These are phyloP conservation scores for Dallia pectoralis DNA, from an alignment of 2,797 vertebrate species.

Conservation along the genomic window DNA sequence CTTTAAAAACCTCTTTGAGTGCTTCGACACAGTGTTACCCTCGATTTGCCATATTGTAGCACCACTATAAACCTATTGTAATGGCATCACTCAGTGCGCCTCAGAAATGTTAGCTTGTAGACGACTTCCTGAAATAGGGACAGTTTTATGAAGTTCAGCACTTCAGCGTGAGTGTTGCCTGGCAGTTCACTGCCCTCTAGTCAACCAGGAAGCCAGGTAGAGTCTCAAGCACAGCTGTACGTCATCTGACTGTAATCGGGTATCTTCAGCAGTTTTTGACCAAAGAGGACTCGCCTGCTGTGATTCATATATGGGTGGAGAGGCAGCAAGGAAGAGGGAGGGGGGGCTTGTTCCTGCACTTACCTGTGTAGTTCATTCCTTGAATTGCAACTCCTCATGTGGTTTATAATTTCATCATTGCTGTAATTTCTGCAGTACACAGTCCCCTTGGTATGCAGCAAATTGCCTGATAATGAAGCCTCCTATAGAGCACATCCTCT, in stretches of 20 bases:
- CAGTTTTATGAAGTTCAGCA: not conserved
- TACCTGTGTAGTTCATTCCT: not conserved
- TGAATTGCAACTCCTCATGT: not conserved
- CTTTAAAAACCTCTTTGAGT: not conserved
- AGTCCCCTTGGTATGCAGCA: not conserved
- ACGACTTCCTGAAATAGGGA: conserved; percentile 4
- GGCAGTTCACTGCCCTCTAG: not conserved
- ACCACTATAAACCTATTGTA: conserved; percentile 1
- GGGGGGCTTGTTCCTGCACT: not conserved
- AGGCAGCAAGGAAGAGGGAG: not conserved
- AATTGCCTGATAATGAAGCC: not conserved
- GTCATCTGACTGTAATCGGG: not conserved
- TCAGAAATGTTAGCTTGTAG: not conserved
- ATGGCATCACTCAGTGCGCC: not conserved
- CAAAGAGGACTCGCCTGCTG: not conserved
- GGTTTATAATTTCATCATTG: not conserved
- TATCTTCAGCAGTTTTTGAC: not conserved
- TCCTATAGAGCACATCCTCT: not conserved
- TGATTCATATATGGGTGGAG: not conserved
- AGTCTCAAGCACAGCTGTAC: not conserved
- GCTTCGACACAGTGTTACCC: not conserved
- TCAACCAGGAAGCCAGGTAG: not conserved
- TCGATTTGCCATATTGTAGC: not conserved
- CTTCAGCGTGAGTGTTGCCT: not conserved
- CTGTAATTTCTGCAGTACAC: not conserved